These are phyloP conservation scores for Odocoileus hemionus DNA, from an alignment of 2,113 vertebrate genomes.

Conservation along the genomic window DNA sequence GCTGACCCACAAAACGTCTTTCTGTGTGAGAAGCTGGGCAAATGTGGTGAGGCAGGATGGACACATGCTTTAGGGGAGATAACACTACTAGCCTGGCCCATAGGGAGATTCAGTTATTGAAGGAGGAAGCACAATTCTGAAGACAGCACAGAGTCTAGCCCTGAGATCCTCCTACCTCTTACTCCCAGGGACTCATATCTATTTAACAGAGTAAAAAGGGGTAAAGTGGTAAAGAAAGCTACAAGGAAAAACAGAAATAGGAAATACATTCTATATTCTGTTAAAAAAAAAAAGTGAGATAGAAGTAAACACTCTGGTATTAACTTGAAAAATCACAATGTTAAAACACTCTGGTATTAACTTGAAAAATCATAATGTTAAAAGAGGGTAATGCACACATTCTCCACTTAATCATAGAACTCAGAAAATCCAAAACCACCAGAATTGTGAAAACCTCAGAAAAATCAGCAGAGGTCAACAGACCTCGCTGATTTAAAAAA, in stretches of 20 bases:
- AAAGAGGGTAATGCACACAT: background rate
- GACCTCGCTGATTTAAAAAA: background rate
- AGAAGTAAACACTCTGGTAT: background rate
- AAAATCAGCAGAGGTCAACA: background rate
- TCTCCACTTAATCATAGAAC: background rate
- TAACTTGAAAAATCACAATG: background rate
- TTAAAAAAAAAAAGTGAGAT: background rate
- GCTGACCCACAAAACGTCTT: background rate
- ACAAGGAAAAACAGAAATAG: background rate
- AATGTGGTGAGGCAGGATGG: background rate
- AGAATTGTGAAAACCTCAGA: background rate
- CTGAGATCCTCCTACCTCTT: background rate
- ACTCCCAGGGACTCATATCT: background rate
- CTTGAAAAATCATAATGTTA: background rate
- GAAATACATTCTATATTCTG: background rate
- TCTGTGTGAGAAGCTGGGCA: background rate
- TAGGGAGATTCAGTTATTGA: background rate
- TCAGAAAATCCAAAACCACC: background rate
- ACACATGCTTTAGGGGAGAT: background rate
- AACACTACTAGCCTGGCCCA: background rate
- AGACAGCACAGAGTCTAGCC: background rate
- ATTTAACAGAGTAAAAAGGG: background rate
- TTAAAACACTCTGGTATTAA: background rate
- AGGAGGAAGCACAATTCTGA: background rate
- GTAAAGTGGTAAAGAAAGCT: background rate